Conservation (phyloP, 2,888 invertebrate genomes). For the Oxytorus armatus region DNA sequence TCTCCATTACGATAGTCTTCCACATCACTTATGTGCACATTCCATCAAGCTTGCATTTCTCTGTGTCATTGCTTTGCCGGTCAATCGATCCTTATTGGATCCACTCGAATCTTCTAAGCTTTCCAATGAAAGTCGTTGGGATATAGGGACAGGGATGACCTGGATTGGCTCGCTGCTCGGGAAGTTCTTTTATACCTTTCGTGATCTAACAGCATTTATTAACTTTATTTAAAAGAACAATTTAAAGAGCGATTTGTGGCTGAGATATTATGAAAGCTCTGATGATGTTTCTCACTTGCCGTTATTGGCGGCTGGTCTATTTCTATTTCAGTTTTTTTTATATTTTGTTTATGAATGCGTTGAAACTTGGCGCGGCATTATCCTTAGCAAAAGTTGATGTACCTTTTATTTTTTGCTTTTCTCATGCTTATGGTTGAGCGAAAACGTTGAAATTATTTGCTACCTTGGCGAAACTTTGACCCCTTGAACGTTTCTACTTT, state of each 20-base stretch:
- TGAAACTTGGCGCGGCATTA: neutral
- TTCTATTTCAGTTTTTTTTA: neutral
- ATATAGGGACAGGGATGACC: conserved; percentile 14
- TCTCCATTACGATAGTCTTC: conserved; percentile 42
- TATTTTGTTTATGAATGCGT: neutral
- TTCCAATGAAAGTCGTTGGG: conserved; percentile 8
- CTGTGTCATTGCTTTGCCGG: conserved; percentile 7
- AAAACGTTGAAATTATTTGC: conserved; percentile 23
- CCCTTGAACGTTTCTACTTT: conserved; percentile 13
- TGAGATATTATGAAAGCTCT: neutral
- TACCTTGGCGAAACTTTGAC: neutral
- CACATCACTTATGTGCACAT: neutral
- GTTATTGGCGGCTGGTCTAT: neutral
- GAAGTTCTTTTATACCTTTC: neutral
- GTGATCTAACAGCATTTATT: conserved; percentile 9
- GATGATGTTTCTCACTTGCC: neutral
- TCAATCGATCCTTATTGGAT: conserved; percentile 8
- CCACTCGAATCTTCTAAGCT: conserved; percentile 20
- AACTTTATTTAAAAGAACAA: conserved; percentile 5
- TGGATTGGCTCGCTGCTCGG: neutral
- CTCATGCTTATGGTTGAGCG: neutral
- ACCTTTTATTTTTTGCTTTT: neutral
- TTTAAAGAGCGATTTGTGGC: neutral
- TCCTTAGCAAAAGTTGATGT: neutral
- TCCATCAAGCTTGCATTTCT: conserved; percentile 6